Evolutionary conservation across 2,888 invertebrate species (phyloP), one percentile per base, ranked within the genome.

Genomic region (Rhingia rostrata): DNA sequence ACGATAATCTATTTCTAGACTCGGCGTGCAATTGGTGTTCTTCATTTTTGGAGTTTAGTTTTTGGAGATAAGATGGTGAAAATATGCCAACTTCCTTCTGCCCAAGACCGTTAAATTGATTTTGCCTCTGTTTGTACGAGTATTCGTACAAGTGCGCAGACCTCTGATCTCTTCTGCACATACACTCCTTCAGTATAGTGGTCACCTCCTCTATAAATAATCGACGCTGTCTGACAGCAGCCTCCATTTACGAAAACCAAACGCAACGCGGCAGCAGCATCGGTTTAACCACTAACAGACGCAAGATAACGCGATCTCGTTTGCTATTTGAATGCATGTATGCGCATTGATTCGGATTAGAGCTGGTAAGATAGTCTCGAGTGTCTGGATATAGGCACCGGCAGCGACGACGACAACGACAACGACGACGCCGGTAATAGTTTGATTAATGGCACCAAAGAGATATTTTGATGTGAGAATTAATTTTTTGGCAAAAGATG

Each of bases 281-380:
- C 45, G 54, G 60, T 73, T 72, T 5, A 74, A 61, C 72, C 72
- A 49, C 63, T 78, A 72, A 78, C 67, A 56, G 78, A 51, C 73
- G 73, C 79, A 67, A 83, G 83, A 83, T 83, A 83, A 79, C 51
- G 69, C 79, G 79, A 83, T 83, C 79, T 74, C 83, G 67, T 79
- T 83, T 79, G 83, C 79, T 79, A 79, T 83, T 83, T 64, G 79
- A 69, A 79, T 79, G 79, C 83, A 83, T 83, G 83, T 79, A 73
- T 79, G 83, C 83, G 58, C 83, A 79, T 69, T 83, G 83, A 83
- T 83, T 83, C 64, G 83, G 83, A 83, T 83, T 83, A 74, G 58
- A 69, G 73, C 58, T 69, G 22, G 22, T 35, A 58, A 56, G 78
- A 83, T 83, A 83, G 83, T 58, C 83, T 73, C 69, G 58, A 61